Evolutionary conservation across 2,888 invertebrate genomes (phyloP).

Genomic region (Macroteleia sp.): DNA sequence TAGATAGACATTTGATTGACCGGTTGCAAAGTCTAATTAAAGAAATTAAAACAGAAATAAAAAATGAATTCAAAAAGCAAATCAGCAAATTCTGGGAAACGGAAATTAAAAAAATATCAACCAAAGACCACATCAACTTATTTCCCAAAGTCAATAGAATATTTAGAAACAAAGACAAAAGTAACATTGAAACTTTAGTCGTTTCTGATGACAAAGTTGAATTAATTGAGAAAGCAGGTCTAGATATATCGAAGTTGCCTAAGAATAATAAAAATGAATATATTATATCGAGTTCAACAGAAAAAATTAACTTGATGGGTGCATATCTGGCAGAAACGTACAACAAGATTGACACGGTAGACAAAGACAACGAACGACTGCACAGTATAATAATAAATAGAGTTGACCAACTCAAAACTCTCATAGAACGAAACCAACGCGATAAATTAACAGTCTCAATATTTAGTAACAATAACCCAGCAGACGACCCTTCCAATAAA

Average conservation of each 20-base stretch:
- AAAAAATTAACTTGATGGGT: background rate
- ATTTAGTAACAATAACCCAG: background rate
- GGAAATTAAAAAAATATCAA: background rate
- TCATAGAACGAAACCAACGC: background rate
- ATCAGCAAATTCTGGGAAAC: conserved; percentile 18
- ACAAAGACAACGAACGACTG: too few relatives aligned
- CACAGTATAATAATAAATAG: too few relatives aligned
- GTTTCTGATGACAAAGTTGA: background rate
- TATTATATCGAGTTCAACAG: background rate
- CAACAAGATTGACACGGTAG: background rate
- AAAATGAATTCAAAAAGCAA: background rate
- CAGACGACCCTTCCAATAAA: background rate
- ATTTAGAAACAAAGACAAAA: conserved; percentile 1
- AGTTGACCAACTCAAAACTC: background rate
- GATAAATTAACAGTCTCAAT: background rate
- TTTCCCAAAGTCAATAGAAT: conserved; percentile 21
- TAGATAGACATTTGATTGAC: background rate
- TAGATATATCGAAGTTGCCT: background rate
- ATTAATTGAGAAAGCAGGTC: background rate
- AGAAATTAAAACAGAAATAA: background rate
- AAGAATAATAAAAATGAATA: background rate
- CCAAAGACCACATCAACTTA: conserved; percentile 1
- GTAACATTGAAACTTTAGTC: background rate
- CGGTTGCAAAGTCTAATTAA: background rate
- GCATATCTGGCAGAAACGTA: background rate